Evolutionary conservation across 2,888 invertebrate species (phyloP).

Genomic region (Eurytoma adleriae): DNA sequence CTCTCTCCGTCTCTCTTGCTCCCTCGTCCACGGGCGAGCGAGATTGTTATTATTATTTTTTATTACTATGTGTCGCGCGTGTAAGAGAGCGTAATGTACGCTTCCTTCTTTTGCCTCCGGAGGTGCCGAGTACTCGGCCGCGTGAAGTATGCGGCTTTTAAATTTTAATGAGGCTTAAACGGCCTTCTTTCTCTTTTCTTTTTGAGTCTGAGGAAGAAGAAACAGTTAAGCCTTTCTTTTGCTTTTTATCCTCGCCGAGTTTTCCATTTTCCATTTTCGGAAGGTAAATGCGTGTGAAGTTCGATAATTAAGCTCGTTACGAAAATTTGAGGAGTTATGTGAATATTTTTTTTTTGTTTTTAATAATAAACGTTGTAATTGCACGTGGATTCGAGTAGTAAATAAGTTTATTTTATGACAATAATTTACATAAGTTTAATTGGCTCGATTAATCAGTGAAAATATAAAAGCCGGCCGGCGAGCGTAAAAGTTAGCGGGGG

Average conservation of each 20-base stretch:
- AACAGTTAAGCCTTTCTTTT: not conserved
- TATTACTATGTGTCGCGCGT: not conserved
- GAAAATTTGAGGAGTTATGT: not conserved
- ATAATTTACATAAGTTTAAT: too few species aligned
- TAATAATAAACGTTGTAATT: too few species aligned
- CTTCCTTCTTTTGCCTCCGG: not conserved
- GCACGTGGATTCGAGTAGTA: too few species aligned
- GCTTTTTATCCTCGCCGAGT: not conserved
- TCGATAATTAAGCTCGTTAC: not conserved
- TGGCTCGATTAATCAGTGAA: too few species aligned
- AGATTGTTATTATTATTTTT: too few species aligned
- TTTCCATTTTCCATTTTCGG: not conserved
- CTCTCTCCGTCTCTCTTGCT: not conserved
- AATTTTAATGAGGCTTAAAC: conserved; percentile 19
- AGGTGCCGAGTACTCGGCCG: not conserved
- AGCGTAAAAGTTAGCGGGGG: too few species aligned
- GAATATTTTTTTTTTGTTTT: too few species aligned
- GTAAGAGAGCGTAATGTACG: not conserved
- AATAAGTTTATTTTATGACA: too few species aligned
- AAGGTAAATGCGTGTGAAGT: not conserved
- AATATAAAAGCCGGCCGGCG: too few species aligned
- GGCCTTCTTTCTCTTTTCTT: not conserved
- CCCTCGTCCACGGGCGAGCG: not conserved
- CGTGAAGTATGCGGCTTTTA: not conserved
- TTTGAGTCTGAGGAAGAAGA: not conserved